Evolutionary conservation across 2,113 vertebrate genomes (phyloP), one percentile per base, ranked within the genome.

Genomic region (Phaethon lepturus): DNA sequence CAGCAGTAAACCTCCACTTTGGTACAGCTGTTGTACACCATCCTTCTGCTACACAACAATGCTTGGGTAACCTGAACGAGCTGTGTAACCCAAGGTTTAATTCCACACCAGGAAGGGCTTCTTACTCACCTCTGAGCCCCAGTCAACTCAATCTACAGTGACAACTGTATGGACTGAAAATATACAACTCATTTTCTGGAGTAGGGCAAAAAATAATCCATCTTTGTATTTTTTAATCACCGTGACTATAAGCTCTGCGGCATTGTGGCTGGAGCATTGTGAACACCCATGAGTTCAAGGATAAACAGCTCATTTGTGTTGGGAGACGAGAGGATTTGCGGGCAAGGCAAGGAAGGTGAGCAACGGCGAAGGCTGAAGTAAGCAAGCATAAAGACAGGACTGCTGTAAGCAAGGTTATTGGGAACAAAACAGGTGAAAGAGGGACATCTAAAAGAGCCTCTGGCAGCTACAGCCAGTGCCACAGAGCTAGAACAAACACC

Each of bases 201-300:
- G 42, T 9, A 67, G 60, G 35, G 79, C 56, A 88, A 85, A 87
- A 83, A 83, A 60, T 67, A 94, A 93, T 93, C 75, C 28, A 3
- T 13, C 71, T 62, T 92, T 95, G 84, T 35, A 53, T 60, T 94
- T 88, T 90, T 77, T 91, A 95, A 94, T 94, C 5, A 1, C 79
- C 3, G 0, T 92, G 91, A 92, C 71, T 53, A 68, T 84, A 95
- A 95, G 86, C 33, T 92, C 92, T 64, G 58, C 5, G 2, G 93
- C 76, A 92, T 68, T 92, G 33, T 83, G 50, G 77, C 69, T 23
- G 11, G 75, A 83, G 47, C 50, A 62, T 28, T 81, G 42, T 67
- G 74, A 89, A 88, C 68, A 78, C 14, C 44, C 71, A 64, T 89
- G 86, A 96, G 40, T 64, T 86, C 35, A 40, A 84, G 82, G 72